These are phyloP conservation scores for Itoplectis maculator DNA, from an alignment of 2,888 invertebrate genomes.

Conservation along the genomic window DNA sequence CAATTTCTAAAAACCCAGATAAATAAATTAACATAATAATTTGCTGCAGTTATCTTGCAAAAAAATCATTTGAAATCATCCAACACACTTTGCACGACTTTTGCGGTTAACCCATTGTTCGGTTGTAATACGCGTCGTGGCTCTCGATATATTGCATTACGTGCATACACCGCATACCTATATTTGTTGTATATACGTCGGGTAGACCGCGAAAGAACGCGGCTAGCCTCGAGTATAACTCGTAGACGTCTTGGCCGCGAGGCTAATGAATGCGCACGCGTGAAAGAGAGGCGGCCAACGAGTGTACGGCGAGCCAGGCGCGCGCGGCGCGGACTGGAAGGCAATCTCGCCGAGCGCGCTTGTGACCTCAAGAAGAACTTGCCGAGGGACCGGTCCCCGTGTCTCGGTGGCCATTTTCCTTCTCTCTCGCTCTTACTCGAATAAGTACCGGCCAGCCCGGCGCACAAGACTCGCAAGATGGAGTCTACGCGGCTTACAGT, in stretches of 20 bases:
- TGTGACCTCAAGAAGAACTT: constrained; percentile 78
- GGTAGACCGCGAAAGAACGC: constrained; percentile 61
- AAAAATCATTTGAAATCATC: not conserved
- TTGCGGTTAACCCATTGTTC: constrained; percentile 15
- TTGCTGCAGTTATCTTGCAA: not conserved
- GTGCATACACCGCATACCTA: constrained; percentile 6
- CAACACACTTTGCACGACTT: not conserved
- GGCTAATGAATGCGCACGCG: constrained; percentile 76
- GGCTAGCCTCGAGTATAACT: constrained; percentile 61
- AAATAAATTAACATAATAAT: not conserved
- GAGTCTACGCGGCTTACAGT: constrained; percentile 25
- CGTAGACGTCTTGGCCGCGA: constrained; percentile 70
- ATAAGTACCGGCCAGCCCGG: constrained; percentile 18
- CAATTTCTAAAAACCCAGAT: not conserved
- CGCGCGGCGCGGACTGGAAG: constrained; percentile 52
- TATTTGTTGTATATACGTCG: constrained; percentile 2
- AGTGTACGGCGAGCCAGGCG: constrained; percentile 19
- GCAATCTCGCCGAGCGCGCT: constrained; percentile 72
- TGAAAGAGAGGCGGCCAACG: constrained; percentile 71
- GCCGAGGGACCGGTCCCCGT: constrained; percentile 67
- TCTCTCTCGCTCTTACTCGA: constrained; percentile 25
- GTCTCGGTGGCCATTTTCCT: constrained; percentile 31
- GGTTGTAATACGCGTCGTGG: not conserved
- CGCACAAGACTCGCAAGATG: constrained; percentile 6
- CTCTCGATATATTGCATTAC: constrained; percentile 4